Conservation (phyloP, 2,888 invertebrate genomes). For the Eupithecia pulchellata region DNA sequence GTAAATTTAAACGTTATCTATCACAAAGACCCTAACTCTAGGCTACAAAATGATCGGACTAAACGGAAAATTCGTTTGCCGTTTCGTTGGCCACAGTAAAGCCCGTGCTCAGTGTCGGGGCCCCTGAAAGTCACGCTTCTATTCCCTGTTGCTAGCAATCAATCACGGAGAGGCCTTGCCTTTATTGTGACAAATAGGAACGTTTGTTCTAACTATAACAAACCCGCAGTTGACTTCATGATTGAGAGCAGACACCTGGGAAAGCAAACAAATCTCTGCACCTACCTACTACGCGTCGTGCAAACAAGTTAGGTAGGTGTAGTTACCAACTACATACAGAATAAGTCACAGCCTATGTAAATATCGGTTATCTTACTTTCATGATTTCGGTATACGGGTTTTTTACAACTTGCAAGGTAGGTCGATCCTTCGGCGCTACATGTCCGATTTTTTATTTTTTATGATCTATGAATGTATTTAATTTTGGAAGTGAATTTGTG, state of each 20-base stretch:
- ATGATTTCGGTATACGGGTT: background rate
- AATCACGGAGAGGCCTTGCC: conserved; percentile 22
- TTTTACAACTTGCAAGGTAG: background rate
- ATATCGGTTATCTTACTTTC: background rate
- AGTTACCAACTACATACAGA: background rate
- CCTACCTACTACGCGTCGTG: conserved; percentile 21
- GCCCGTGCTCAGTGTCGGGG: background rate
- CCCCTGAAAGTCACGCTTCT: background rate
- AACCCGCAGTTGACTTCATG: conserved; percentile 15
- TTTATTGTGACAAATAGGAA: conserved; percentile 26
- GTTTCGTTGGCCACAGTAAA: background rate
- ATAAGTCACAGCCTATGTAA: background rate
- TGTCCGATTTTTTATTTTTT: too few relatives aligned
- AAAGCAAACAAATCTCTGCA: conserved; percentile 22
- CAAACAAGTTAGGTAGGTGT: conserved; percentile 13
- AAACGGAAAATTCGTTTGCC: background rate
- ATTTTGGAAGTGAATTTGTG: too few relatives aligned
- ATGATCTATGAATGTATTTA: too few relatives aligned
- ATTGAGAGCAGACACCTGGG: conserved; percentile 32
- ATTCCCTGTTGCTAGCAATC: conserved; percentile 16
- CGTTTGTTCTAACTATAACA: conserved; percentile 35
- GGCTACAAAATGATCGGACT: background rate
- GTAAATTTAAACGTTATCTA: conserved; percentile 5
- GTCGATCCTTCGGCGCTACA: too few relatives aligned
- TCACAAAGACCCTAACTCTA: conserved; percentile 4